Base-by-base conservation (phyloP, 2,797 vertebrate genomes). In the Acomys russatus region DNA sequence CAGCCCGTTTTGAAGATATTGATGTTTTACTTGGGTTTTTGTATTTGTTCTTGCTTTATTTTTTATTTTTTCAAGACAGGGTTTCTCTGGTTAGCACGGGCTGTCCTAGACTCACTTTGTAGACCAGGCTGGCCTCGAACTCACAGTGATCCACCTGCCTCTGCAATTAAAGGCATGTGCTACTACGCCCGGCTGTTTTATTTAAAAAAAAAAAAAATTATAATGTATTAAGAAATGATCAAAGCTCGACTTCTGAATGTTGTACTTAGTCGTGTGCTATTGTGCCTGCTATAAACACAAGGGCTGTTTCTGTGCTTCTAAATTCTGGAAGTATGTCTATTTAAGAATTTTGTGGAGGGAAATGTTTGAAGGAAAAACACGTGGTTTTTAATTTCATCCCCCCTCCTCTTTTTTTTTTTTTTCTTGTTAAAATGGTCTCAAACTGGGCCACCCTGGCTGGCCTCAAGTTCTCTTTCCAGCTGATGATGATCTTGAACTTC, bases 341-440 rank as follows among this genome's bases (percentile, higher is more conserved):
- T 38, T 44, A 88, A 88, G 64, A 20, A 93, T 85, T 86, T 94
- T 94, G 84, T 61, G 73, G 49, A 33, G 44, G 15, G 18, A 84
- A 80, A 74, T 71, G 1, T 88, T 95, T 90, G 79, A 96, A 95
- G 88, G 87, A 44, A 38, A 61, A 80, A 71, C 44, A 97, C 84
- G 78, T 35, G 70, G 35, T 59, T 73, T 91, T 63, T 7, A 33
- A n/a, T 63, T 71, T 70, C 28, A 1, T 20, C 28, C 6, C 15
- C 14, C 7, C 3, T n/a, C 38, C 44, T 9, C 7, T 2, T 61
- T 25, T 80, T 25, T 61, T 25, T 80, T 25, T 5, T 7, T 82
- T 15, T 38, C 56, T 82, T 82, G 51, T 54, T 15, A 38, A 78
- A 54, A 78, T 9, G 2, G n/a, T 18, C 59, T 83, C 59, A 64